Base-by-base conservation (phyloP, 1,140 invertebrate species). In the Stegodyphus mimosarum region DNA sequence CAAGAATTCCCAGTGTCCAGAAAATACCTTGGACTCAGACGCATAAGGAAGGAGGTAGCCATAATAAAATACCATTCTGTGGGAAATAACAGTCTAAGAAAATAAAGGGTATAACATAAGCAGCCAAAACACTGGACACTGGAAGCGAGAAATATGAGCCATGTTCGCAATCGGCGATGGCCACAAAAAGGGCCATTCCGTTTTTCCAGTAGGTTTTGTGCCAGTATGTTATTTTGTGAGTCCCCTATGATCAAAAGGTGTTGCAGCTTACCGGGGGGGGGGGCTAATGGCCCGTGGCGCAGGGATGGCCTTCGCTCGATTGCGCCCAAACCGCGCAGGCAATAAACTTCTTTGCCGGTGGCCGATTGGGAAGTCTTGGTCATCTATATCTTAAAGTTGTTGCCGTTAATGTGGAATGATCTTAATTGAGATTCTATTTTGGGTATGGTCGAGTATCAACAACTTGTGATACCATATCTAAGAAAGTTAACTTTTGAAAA, bases 141-240 rank as follows among this genome's bases (percentile, higher is more conserved):
- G 51, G 60, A 63, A 63, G 17, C n/a, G 72, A 74, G 72, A 74
- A 74, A 74, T 74, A 74, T 74, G 72, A 74, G 72, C 53, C 17
- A 74, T 74, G 33, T 74, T 60, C 72, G 72, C 48, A 55, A 55
- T 74, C 72, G 72, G 33, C 33, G 33, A 33, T 33, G 33, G 33
- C 33, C 33, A 33, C 33, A 33, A 33, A 33, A 33, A 33, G 33
- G 52, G 72, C 72, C 17, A 74, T 74, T 74, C 52, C 33, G 33
- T 33, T 33, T 33, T 33, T 33, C 33, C 33, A 33, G 33, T 33
- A 33, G 33, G 33, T 33, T 33, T 33, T 33, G 33, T 33, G 33
- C 33, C 72, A 74, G 72, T 74, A 51, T 74, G 72, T 74, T 74
- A 74, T 74, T 74, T 74, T 48, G 72, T 60, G 72, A 74, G 72